Evolutionary conservation across 1,140 invertebrate genomes (phyloP), one percentile per base, ranked within the genome.

Genomic region (Lasioglossum baleicum): DNA sequence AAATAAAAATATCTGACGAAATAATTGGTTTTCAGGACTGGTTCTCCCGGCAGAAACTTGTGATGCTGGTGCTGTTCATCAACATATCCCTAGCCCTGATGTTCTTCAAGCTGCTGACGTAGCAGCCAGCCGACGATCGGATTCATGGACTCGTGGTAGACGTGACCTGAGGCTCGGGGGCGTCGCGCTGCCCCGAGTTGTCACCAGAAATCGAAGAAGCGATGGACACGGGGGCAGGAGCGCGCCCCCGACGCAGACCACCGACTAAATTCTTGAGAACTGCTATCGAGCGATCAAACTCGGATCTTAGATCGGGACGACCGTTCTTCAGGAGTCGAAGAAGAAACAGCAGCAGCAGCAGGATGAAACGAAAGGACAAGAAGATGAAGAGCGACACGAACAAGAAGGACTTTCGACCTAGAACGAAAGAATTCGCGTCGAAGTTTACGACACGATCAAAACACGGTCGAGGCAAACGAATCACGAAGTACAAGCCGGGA

Each of bases 31-130:
- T 96, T 17, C 95, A 99, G 98, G 98, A 99, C 94, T 99, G 98
- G 98, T 98, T 99, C 93, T 98, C 98, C 89, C 96, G 98, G 90
- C 97, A 99, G 94, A 98, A 99, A 94, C 95, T 99, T 90, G 96
- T 99, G 91, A 97, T 99, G 94, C 94, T 99, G 90, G 97, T 99
- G 83, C 95, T 99, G 84, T 97, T 99, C 93, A 96, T 99, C 93
- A 99, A 99, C 94, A 96, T 99, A 92, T 98, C 97, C 86, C 94
- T 99, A 95, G 98, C 98, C 90, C 96, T 98, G 93, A 97, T 99
- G 96, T 99, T 99, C 94, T 98, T 98, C 95, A 99, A 99, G 93
- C 95, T 99, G 93, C 94, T 99, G 84, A 98, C 97, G 95, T 98
- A 97, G 96, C 92, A 92, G 88, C 85, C 89, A 82, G 88, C 82